Evolutionary conservation across 2,113 vertebrate species (phyloP).

Genomic region (Aptenodytes forsteri): DNA sequence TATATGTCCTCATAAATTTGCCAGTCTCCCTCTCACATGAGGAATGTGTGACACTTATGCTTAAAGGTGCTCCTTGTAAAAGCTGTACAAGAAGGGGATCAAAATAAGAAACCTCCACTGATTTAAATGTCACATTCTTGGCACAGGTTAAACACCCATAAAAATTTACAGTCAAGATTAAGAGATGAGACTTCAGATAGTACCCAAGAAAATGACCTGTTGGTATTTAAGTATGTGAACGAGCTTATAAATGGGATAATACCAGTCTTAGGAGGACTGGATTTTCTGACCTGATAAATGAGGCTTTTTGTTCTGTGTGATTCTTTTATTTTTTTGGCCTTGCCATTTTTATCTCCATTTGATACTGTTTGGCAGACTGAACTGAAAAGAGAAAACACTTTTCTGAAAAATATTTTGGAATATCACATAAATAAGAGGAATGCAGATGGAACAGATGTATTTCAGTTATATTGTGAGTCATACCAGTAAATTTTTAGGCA

Average conservation of each 20-base stretch:
- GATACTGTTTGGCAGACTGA: background rate
- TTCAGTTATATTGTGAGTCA: background rate
- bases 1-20: slow-evolving; percentile 24
- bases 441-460: background rate
- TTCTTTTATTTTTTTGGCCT: background rate
- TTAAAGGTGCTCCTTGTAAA: slow-evolving; percentile 30
- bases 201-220: slow-evolving; percentile 23
- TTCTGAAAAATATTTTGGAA: background rate
- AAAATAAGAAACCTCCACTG: slow-evolving; percentile 8
- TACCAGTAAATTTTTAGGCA: background rate
- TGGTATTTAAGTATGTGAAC: background rate
- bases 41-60: background rate
- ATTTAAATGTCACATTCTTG: slow-evolving; percentile 43
- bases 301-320: background rate
- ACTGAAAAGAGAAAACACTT: background rate
- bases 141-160: slow-evolving; percentile 11
- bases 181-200: slow-evolving; percentile 1
- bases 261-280: background rate
- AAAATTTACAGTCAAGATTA: slow-evolving; percentile 33
- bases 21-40: background rate
- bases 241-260: background rate
- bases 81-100: background rate
- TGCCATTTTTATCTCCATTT: background rate
- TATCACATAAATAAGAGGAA: background rate
- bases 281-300: slow-evolving; percentile 12